Percentiles rank a stretch among this genome's conserved stretches.
phyloP scores from a whole-genome alignment of 2,797 vertebrate species.

The Gouania willdenowi region DNA sequence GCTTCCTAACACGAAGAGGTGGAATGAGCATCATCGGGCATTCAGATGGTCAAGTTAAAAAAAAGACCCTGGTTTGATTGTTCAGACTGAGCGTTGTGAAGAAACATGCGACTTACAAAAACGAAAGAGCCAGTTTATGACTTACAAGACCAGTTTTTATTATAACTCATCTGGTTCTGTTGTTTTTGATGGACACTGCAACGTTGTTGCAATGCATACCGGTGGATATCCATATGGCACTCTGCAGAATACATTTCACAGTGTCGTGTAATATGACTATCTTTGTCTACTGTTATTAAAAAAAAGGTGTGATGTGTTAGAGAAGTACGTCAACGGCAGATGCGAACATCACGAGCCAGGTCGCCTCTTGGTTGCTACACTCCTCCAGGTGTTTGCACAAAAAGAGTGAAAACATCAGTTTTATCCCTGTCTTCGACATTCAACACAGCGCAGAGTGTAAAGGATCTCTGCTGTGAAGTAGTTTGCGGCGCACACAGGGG shows the following conservation, averaged over 20 bases:
- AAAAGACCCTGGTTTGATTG: conserved; percentile 35
- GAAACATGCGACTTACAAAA: background rate
- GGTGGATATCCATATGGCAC: background rate
- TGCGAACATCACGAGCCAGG: accelerated
- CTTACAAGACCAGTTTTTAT: conserved; percentile 7
- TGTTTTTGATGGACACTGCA: conserved; percentile 28
- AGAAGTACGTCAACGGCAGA: background rate
- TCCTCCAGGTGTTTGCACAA: too few species aligned
- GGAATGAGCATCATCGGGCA: conserved; percentile 62
- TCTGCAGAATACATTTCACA: accelerated
- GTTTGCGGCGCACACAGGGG: too few species aligned
- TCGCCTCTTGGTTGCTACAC: too few species aligned
- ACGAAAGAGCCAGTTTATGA: accelerated
- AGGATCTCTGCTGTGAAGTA: too few species aligned
- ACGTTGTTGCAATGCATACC: conserved; percentile 40
- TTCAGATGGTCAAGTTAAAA: conserved; percentile 39
- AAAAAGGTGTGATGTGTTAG: conserved; percentile 6
- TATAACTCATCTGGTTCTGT: conserved; percentile 37
- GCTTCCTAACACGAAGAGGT: background rate
- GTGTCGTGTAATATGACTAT: conserved; percentile 25
- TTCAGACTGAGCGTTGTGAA: background rate
- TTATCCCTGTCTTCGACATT: too few species aligned
- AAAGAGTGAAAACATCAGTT: too few species aligned
- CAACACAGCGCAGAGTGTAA: too few species aligned
- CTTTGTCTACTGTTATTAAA: conserved; percentile 1